Evolutionary conservation across 1,140 invertebrate genomes (phyloP).

Genomic region (Sminthurinus signatus): DNA sequence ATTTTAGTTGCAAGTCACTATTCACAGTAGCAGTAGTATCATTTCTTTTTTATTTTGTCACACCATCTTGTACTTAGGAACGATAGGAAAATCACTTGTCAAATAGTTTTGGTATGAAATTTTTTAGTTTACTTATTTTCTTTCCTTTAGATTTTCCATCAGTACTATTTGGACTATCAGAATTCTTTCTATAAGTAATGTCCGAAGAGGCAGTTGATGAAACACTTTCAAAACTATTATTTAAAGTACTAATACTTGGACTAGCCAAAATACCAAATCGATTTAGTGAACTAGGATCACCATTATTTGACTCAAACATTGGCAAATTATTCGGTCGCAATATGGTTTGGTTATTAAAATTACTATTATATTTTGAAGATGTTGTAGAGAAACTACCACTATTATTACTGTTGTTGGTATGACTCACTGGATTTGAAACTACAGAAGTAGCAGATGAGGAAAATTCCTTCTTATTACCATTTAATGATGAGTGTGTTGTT

Average conservation of each 20-base stretch:
- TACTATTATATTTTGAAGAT: no score
- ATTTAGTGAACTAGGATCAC: background rate
- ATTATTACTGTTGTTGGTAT: no score
- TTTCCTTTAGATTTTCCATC: conserved; percentile 6
- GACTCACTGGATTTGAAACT: background rate
- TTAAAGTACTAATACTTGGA: conserved; percentile 11
- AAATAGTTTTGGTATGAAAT: conserved; percentile 14
- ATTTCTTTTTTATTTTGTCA: no score
- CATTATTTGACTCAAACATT: no score
- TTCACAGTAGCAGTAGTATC: no score
- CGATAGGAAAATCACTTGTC: conserved; percentile 19
- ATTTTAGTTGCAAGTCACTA: no score
- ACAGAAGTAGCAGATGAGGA: background rate
- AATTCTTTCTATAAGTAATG: background rate
- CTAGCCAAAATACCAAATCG: conserved; percentile 2
- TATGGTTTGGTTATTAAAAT: no score
- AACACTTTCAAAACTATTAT: background rate
- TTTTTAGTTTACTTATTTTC: conserved; percentile 2
- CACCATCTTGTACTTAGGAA: no score
- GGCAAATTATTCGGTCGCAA: no score
- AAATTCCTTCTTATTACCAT: background rate
- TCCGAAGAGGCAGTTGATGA: conserved; percentile 11
- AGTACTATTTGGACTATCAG: conserved; percentile 7
- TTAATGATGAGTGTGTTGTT: background rate
- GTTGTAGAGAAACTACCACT: no score